These are phyloP conservation scores for Drosophila eohydei DNA, from an alignment of 2,888 invertebrate species.

Conservation along the genomic window DNA sequence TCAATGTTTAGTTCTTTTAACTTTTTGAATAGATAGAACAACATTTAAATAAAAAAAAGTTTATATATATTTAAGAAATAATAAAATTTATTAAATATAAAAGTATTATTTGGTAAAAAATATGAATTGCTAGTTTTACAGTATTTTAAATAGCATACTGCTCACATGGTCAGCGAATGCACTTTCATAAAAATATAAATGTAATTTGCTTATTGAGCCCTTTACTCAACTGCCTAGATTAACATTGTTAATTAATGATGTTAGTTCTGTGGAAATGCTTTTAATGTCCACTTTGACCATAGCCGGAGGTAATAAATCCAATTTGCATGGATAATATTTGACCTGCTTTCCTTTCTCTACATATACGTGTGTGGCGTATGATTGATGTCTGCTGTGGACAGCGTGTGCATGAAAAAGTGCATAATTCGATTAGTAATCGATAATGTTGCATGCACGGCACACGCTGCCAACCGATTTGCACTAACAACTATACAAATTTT, in stretches of 20 bases:
- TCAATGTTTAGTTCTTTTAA: no score
- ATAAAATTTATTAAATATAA: no score
- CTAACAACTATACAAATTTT: slow-evolving; percentile 11
- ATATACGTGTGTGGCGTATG: slow-evolving; percentile 27
- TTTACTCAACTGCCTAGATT: neutral
- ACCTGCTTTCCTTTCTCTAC: slow-evolving; percentile 6
- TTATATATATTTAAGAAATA: no score
- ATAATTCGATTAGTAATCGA: slow-evolving; percentile 72
- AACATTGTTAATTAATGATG: neutral
- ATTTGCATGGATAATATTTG: slow-evolving; percentile 26
- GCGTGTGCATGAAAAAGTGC: slow-evolving; percentile 33
- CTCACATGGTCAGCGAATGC: neutral
- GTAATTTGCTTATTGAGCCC: neutral
- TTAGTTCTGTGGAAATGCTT: slow-evolving; percentile 57
- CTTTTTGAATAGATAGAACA: no score
- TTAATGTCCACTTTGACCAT: slow-evolving; percentile 33
- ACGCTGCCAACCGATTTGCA: slow-evolving; percentile 20
- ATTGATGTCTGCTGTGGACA: slow-evolving; percentile 49
- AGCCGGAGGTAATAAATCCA: slow-evolving; percentile 45
- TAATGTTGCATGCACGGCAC: slow-evolving; percentile 38
- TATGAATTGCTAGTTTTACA: no score
- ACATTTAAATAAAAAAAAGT: no score
- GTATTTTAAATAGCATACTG: neutral
- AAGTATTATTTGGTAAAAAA: no score
- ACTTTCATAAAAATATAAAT: neutral